Percentiles rank a stretch among this genome's conserved stretches.
Conservation (phyloP, 2,888 invertebrate species). For the Amblyjoppa proteus region DNA sequence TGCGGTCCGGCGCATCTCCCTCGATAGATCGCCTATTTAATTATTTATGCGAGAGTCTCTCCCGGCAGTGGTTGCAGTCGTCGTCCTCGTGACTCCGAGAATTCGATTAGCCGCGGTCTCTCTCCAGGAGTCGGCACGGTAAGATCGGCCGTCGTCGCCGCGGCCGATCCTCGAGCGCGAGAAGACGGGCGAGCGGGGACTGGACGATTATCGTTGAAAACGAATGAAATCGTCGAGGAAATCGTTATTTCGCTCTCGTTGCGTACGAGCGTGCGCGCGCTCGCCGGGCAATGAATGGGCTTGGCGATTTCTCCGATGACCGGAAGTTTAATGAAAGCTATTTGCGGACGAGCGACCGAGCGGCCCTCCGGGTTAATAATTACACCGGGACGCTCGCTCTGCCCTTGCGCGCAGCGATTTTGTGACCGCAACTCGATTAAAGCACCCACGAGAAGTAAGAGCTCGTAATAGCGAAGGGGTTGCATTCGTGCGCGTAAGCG, state of each 20-base stretch:
- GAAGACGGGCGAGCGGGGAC: not conserved
- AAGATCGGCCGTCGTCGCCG: not conserved
- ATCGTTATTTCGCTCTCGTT: slow-evolving; percentile 15
- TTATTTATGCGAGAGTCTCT: slow-evolving; percentile 31
- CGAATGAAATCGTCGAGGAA: not conserved
- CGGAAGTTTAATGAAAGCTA: slow-evolving; percentile 58
- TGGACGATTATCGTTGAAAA: slow-evolving; percentile 4
- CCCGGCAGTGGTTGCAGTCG: slow-evolving; percentile 1
- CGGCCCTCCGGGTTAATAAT: slow-evolving; percentile 45
- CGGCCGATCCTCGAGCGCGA: not conserved
- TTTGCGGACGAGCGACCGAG: slow-evolving; percentile 36
- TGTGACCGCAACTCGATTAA: slow-evolving; percentile 59
- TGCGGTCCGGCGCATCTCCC: slow-evolving; percentile 9
- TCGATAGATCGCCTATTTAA: slow-evolving; percentile 39
- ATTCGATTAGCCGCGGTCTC: slow-evolving; percentile 18
- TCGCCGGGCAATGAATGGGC: not conserved
- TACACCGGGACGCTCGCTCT: slow-evolving; percentile 35
- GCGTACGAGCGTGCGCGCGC: not conserved
- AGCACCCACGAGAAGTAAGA: slow-evolving; percentile 22
- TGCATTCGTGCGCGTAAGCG: slow-evolving; percentile 1
- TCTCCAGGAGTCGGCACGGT: not conserved
- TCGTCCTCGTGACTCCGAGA: slow-evolving; percentile 23
- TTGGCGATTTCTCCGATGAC: slow-evolving; percentile 35
- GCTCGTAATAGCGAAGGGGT: slow-evolving; percentile 34
- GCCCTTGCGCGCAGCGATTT: slow-evolving; percentile 28